These are phyloP conservation scores for Ficedula albicollis DNA, from an alignment of 2,797 vertebrate genomes.

Conservation along the genomic window DNA sequence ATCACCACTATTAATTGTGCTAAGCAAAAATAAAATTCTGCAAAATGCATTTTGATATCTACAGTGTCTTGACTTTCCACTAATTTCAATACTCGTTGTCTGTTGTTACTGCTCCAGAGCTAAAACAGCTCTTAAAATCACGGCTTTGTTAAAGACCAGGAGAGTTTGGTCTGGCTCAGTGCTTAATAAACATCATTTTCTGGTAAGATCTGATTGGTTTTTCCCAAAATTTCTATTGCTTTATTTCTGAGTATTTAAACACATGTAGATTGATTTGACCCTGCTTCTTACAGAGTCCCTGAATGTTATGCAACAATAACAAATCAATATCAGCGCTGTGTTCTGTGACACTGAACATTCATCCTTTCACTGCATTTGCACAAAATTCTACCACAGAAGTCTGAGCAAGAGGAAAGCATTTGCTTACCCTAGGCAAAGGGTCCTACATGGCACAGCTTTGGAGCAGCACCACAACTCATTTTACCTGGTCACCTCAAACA, in stretches of 20 bases:
- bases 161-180: not conserved
- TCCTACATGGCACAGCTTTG: not conserved
- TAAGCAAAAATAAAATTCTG: not conserved
- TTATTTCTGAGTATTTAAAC: constrained; percentile 57
- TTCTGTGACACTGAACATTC: not conserved
- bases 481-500: not conserved
- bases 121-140: not conserved
- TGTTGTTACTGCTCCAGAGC: not conserved
- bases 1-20: not conserved
- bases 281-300: not conserved
- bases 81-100: not conserved
- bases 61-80: not conserved
- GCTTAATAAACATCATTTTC: not conserved
- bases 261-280: constrained; percentile 29
- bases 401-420: not conserved
- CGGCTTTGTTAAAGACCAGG: not conserved
- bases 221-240: not conserved
- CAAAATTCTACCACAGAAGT: not conserved
- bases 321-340: not conserved
- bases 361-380: not conserved
- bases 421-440: not conserved
- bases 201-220: not conserved
- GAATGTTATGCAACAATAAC: constrained; percentile 6
- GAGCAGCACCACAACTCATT: not conserved
- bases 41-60: not conserved